Conservation (phyloP, 1,140 invertebrate genomes). For the Euschistus heros region DNA sequence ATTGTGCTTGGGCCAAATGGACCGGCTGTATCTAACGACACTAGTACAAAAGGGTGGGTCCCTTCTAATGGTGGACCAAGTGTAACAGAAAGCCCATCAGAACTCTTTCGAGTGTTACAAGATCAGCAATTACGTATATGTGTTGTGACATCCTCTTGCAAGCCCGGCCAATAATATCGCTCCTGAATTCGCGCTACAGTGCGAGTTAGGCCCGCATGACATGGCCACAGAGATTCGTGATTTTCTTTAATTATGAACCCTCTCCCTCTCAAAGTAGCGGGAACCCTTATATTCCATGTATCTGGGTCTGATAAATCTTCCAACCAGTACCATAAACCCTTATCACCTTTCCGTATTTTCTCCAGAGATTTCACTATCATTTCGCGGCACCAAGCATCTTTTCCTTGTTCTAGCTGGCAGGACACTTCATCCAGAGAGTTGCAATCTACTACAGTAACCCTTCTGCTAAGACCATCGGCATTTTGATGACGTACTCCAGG, state of each 20-base stretch:
- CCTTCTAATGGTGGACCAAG: background rate
- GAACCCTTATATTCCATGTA: background rate
- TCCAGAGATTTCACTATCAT: background rate
- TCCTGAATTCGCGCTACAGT: background rate
- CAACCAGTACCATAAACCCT: background rate
- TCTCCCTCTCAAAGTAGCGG: no score
- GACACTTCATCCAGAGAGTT: background rate
- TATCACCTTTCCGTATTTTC: background rate
- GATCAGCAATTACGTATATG: background rate
- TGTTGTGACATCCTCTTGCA: background rate
- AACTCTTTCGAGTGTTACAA: background rate
- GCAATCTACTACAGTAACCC: background rate
- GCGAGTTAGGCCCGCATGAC: background rate
- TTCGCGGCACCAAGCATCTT: background rate
- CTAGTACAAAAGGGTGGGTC: background rate
- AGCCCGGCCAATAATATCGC: background rate
- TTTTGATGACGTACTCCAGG: constrained; percentile 33
- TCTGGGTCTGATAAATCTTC: background rate
- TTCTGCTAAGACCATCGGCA: constrained; percentile 27
- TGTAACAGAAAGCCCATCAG: background rate
- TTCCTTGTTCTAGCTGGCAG: background rate
- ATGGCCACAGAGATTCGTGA: no score
- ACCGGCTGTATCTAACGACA: background rate
- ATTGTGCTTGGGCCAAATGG: background rate
- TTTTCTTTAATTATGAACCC: no score